Conservation (phyloP, 2,113 vertebrate species). For the Hydrochoerus hydrochaeris region DNA sequence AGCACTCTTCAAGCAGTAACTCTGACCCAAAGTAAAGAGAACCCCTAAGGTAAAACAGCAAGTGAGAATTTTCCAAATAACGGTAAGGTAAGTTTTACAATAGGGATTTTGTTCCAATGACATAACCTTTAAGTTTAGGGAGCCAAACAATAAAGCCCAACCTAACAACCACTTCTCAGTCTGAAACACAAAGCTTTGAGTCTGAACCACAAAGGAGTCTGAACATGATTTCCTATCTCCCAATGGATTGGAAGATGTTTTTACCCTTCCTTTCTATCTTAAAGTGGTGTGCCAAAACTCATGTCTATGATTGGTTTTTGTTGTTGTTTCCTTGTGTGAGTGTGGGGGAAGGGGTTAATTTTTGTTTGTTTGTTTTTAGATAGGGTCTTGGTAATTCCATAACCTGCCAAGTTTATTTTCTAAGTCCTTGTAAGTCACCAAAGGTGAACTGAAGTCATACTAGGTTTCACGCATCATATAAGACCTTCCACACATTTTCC, state of each 20-base stretch:
- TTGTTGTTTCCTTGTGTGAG: not conserved
- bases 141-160: not conserved
- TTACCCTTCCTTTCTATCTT: not conserved
- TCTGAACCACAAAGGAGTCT: not conserved
- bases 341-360: not conserved
- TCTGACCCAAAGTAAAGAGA: constrained; percentile 26
- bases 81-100: not conserved
- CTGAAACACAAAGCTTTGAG: not conserved
- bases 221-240: not conserved
- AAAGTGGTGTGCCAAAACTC: not conserved
- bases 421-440: not conserved
- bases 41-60: not conserved
- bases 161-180: not conserved
- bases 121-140: not conserved
- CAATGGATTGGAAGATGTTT: not conserved
- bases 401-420: not conserved
- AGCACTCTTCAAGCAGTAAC: constrained; percentile 6
- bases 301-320: not conserved
- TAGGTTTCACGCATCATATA: not conserved
- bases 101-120: not conserved
- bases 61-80: constrained; percentile 22
- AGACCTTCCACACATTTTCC: not conserved
- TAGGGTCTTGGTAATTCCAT: not conserved
- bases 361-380: not conserved
- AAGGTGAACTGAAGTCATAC: not conserved